Evolutionary conservation across 2,888 invertebrate genomes (phyloP).

Genomic region (Melanchra persicariae): DNA sequence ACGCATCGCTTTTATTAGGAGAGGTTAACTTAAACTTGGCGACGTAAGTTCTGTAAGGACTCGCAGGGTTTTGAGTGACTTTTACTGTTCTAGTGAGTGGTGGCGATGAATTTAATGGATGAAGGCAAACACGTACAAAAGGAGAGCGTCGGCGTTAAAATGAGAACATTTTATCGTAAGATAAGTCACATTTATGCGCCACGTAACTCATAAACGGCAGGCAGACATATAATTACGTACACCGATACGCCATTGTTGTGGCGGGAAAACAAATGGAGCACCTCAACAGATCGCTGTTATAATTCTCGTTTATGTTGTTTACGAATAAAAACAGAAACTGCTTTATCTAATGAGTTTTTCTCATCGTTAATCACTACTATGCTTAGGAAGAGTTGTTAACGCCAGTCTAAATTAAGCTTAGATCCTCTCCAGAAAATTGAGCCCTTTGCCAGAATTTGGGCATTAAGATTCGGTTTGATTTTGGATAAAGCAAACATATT

Average conservation of each 20-base stretch:
- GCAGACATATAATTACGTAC: conserved; percentile 74
- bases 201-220: conserved; percentile 70
- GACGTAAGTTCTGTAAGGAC: conserved; percentile 57
- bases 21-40: conserved; percentile 59
- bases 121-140: conserved; percentile 63
- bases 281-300: conserved; percentile 41
- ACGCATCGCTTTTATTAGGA: conserved; percentile 57
- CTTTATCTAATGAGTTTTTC: conserved; percentile 14
- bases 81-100: conserved; percentile 68
- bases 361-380: not conserved
- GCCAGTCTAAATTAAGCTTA: not conserved
- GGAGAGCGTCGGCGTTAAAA: conserved; percentile 73
- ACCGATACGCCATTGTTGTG: conserved; percentile 77
- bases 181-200: conserved; percentile 74
- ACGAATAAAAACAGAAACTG: not conserved
- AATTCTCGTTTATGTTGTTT: conserved; percentile 16
- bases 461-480: no score
- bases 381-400: not conserved
- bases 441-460: no score
- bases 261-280: conserved; percentile 69
- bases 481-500: no score
- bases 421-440: not conserved
- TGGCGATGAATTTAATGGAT: conserved; percentile 70
- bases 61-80: conserved; percentile 62
- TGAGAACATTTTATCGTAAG: conserved; percentile 74